Evolutionary conservation across 2,888 invertebrate species (phyloP).

Genomic region (Syrista parreyssii): DNA sequence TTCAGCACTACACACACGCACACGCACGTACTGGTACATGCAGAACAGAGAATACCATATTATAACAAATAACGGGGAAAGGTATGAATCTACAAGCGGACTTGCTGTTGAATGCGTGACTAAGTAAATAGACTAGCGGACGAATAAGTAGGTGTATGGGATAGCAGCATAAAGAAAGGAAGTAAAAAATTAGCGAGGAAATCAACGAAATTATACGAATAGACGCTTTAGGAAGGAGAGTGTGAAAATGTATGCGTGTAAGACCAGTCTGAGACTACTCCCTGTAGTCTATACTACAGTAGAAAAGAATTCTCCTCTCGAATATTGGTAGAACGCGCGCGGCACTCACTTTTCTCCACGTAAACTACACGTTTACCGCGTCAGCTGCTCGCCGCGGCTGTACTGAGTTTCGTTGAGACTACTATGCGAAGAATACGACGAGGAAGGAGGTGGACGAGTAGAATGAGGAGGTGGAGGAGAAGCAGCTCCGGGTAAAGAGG

Average conservation of each 20-base stretch:
- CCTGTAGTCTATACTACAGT: neutral
- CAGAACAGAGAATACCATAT: neutral
- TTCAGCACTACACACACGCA: neutral
- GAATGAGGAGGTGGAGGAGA: conserved; percentile 10
- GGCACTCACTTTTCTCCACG: conserved; percentile 7
- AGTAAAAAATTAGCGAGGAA: neutral
- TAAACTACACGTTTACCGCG: conserved; percentile 41
- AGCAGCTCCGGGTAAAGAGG: neutral
- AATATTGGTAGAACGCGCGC: neutral
- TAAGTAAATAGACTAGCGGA: neutral
- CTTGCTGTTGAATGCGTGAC: neutral
- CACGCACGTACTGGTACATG: neutral
- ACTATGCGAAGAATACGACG: conserved; percentile 20
- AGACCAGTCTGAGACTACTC: neutral
- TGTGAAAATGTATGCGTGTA: neutral
- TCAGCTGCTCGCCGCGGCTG: conserved; percentile 62
- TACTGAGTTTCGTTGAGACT: conserved; percentile 43
- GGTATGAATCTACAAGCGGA: neutral
- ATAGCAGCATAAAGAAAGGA: neutral
- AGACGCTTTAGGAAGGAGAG: neutral
- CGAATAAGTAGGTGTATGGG: neutral
- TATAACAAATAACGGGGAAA: neutral
- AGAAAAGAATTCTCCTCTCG: neutral
- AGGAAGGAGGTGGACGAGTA: conserved; percentile 9
- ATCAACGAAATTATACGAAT: neutral